These are phyloP conservation scores for Prosapia bicincta DNA, from an alignment of 2,888 invertebrate species.

Conservation along the genomic window DNA sequence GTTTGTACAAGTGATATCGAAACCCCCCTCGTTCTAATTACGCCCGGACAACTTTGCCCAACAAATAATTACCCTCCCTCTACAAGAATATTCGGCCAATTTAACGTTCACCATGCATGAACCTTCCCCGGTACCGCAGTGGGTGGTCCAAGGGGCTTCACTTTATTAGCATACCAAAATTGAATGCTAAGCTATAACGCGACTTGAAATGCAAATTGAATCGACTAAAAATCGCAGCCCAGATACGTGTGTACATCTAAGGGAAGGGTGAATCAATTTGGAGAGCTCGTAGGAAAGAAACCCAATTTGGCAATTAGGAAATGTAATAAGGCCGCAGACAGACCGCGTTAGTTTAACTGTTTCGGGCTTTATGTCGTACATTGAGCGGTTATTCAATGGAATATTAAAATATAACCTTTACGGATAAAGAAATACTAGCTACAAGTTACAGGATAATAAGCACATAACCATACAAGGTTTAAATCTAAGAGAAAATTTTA, in stretches of 20 bases:
- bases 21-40: too few species aligned
- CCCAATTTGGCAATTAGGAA: background rate
- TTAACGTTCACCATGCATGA: background rate
- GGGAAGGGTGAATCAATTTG: background rate
- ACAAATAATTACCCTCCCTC: background rate
- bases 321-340: background rate
- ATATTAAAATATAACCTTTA: too few species aligned
- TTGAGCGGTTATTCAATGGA: background rate
- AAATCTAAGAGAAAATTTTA: too few species aligned
- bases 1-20: too few species aligned
- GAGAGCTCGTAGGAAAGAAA: background rate
- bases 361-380: too few species aligned
- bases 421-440: too few species aligned
- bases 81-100: background rate
- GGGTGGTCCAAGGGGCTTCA: background rate
- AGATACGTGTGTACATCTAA: background rate
- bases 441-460: too few species aligned
- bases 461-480: too few species aligned
- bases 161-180: background rate
- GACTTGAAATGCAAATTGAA: slow-evolving; percentile 2
- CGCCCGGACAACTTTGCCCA: background rate
- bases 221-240: background rate
- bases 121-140: background rate
- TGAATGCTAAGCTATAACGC: background rate
- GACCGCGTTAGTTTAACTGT: background rate